These are phyloP conservation scores for Parazoanthus swiftii DNA, from an alignment of 92 coral and sea anemone genomes.

Conservation along the genomic window DNA sequence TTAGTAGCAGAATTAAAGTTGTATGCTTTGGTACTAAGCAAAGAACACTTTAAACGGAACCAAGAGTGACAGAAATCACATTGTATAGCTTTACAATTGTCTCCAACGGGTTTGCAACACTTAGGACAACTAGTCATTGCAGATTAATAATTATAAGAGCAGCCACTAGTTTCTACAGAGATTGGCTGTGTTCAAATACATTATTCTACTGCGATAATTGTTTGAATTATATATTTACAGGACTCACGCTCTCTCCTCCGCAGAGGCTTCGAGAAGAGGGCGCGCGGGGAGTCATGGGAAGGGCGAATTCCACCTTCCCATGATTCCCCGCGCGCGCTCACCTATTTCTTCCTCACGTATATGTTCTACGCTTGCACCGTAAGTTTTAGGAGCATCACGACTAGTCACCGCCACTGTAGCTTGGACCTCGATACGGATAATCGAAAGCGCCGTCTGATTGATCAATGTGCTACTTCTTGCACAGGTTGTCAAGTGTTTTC, in stretches of 20 bases:
- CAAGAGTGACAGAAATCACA: neutral
- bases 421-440: neutral
- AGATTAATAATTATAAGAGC: neutral
- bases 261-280: too few species aligned
- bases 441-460: neutral
- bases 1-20: too few species aligned
- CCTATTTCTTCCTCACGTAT: too few species aligned
- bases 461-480: neutral
- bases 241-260: neutral
- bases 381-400: neutral
- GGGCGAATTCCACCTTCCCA: too few species aligned
- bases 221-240: neutral
- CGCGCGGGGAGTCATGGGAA: too few species aligned
- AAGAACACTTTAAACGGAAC: too few species aligned
- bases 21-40: too few species aligned
- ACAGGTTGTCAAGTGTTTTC: neutral
- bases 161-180: neutral
- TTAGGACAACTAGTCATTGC: neutral
- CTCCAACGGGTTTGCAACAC: too few species aligned
- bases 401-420: neutral
- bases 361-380: neutral
- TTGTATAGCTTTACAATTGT: neutral
- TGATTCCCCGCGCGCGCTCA: too few species aligned
- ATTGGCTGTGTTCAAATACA: neutral
- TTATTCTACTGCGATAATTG: neutral